Conservation (phyloP, 1,140 invertebrate species). For the Ephestia elutella region DNA sequence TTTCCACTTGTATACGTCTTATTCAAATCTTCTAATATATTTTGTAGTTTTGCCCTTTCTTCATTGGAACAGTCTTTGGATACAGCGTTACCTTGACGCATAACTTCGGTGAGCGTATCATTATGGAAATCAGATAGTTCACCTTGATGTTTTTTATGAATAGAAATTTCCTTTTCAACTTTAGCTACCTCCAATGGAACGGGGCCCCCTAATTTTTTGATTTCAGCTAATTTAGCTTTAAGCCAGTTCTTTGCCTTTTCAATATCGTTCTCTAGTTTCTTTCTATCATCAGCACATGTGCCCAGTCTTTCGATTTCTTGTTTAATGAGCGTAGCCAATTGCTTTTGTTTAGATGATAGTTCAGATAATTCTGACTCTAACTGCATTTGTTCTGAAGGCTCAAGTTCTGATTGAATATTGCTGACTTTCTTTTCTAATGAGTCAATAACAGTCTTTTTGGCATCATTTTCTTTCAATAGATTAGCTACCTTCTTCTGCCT, state of each 20-base stretch:
- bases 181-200: conserved; percentile 82
- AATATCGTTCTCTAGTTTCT: conserved; percentile 84
- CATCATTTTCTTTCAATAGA: conserved; percentile 87
- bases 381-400: conserved; percentile 83
- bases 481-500: conserved; percentile 81
- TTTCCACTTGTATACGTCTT: conserved; percentile 82
- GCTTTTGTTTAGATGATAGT: conserved; percentile 81
- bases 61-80: conserved; percentile 87
- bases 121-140: conserved; percentile 88
- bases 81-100: conserved; percentile 83
- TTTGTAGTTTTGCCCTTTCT: conserved; percentile 79
- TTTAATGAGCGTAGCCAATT: conserved; percentile 81
- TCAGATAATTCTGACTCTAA: conserved; percentile 80
- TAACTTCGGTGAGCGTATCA: conserved; percentile 82
- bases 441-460: conserved; percentile 87
- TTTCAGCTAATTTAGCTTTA: conserved; percentile 82
- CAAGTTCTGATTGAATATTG: conserved; percentile 89
- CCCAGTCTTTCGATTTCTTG: conserved; percentile 82
- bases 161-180: conserved; percentile 85
- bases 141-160: conserved; percentile 82
- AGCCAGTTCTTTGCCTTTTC: conserved; percentile 87
- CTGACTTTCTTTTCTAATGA: conserved; percentile 87
- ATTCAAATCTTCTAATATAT: conserved; percentile 79
- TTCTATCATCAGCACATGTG: conserved; percentile 79
- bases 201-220: conserved; percentile 84